Evolutionary conservation across 2,888 invertebrate genomes (phyloP).

Genomic region (Cerastoderma edule): DNA sequence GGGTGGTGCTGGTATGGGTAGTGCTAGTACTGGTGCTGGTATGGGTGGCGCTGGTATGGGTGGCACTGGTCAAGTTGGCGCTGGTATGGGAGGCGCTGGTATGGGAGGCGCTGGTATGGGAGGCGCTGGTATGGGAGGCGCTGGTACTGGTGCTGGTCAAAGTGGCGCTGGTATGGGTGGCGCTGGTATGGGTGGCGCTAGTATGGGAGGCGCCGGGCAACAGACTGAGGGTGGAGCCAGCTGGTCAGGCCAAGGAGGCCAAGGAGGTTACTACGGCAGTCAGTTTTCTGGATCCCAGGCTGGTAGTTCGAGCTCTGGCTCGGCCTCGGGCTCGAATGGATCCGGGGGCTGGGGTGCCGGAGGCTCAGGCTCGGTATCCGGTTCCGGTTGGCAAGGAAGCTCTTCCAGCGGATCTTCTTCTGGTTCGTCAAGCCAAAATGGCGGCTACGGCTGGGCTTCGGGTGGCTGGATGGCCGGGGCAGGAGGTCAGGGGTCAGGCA

Average conservation of each 20-base stretch:
- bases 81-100: constrained; percentile 1
- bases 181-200: too few relatives aligned
- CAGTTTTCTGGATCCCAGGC: background rate
- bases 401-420: background rate
- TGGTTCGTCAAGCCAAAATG: background rate
- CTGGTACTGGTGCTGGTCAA: background rate
- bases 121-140: background rate
- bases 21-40: background rate
- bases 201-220: too few relatives aligned
- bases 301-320: background rate
- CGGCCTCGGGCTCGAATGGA: background rate
- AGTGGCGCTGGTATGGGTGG: too few relatives aligned
- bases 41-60: constrained; percentile 4
- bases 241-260: too few relatives aligned
- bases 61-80: background rate
- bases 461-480: background rate
- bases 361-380: background rate
- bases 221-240: too few relatives aligned
- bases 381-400: background rate
- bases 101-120: too few relatives aligned
- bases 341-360: constrained; percentile 6
- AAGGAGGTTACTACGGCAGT: background rate
- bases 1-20: background rate
- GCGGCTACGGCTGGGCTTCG: background rate
- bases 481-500: background rate